Evolutionary conservation across 2,113 vertebrate species (phyloP).

Genomic region (Geococcyx californianus): DNA sequence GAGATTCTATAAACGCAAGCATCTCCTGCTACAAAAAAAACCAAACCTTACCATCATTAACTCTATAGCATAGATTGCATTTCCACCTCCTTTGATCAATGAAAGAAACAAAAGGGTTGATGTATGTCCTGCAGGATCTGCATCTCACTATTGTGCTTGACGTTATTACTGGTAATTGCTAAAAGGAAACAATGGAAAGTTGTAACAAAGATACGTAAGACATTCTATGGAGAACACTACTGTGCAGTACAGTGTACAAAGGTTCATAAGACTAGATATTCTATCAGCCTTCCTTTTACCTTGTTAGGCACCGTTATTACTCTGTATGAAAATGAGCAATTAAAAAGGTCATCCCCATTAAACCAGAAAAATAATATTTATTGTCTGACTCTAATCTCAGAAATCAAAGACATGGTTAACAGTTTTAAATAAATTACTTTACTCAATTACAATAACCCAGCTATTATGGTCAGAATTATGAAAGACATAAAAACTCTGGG

Average conservation of each 20-base stretch:
- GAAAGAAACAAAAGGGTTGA: conserved; percentile 98
- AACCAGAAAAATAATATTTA: background rate
- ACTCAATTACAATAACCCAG: background rate
- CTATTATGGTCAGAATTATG: background rate
- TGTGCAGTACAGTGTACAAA: background rate
- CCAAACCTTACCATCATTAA: conserved; percentile 89
- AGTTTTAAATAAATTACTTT: background rate
- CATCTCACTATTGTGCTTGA: conserved; percentile 96
- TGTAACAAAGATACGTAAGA: background rate
- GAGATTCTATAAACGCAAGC: background rate
- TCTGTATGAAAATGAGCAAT: no score
- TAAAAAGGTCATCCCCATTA: background rate
- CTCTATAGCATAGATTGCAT: conserved; percentile 95
- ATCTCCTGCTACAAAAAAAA: background rate
- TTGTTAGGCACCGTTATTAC: no score
- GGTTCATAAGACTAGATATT: background rate
- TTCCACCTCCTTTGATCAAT: conserved; percentile 97
- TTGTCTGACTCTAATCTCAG: background rate
- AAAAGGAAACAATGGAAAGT: conserved; percentile 14
- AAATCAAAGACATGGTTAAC: background rate
- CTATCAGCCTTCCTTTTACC: background rate
- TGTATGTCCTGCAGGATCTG: conserved; percentile 94
- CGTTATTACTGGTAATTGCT: conserved; percentile 97
- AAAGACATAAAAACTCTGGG: background rate
- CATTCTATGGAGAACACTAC: background rate